phyloP scores from a whole-genome alignment of 64 coral and sea anemone species.

The Exaiptasia diaphana region DNA sequence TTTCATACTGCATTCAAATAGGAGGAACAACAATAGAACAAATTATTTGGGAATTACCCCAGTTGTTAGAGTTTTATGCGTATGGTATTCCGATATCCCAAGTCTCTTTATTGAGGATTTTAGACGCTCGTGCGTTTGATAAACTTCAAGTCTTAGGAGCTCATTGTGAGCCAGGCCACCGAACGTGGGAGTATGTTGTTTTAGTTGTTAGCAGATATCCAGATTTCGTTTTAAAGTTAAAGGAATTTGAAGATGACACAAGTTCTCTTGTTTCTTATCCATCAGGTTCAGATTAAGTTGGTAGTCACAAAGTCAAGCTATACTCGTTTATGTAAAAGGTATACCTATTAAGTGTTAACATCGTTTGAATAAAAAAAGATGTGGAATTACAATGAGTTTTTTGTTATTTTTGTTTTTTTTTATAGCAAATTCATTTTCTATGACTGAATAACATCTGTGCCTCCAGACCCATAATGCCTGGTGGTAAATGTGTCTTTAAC shows the following conservation, averaged over 20 bases:
- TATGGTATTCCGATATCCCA: neutral
- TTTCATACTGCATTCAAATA: neutral
- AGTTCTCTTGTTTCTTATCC: neutral
- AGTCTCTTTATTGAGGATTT: neutral
- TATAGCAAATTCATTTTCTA: neutral
- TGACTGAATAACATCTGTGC: neutral
- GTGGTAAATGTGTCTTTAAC: conserved; percentile 59
- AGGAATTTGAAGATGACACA: neutral
- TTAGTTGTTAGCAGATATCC: neutral
- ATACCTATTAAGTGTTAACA: neutral
- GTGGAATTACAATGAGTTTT: neutral
- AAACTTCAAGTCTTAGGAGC: neutral
- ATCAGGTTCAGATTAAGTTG: neutral
- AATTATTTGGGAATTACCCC: neutral
- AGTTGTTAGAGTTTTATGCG: neutral
- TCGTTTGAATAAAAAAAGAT: neutral
- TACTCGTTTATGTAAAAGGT: neutral
- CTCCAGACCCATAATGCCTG: conserved; percentile 22
- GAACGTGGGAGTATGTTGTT: neutral
- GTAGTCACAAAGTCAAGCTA: neutral
- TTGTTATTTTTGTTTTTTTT: neutral
- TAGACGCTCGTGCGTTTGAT: neutral
- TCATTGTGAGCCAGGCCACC: neutral
- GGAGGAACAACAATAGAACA: neutral
- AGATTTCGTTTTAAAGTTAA: neutral